Percentiles rank a stretch among this genome's conserved stretches.
phyloP scores from a whole-genome alignment of 2,797 vertebrate genomes.

The Zenarchopterus dispar region DNA sequence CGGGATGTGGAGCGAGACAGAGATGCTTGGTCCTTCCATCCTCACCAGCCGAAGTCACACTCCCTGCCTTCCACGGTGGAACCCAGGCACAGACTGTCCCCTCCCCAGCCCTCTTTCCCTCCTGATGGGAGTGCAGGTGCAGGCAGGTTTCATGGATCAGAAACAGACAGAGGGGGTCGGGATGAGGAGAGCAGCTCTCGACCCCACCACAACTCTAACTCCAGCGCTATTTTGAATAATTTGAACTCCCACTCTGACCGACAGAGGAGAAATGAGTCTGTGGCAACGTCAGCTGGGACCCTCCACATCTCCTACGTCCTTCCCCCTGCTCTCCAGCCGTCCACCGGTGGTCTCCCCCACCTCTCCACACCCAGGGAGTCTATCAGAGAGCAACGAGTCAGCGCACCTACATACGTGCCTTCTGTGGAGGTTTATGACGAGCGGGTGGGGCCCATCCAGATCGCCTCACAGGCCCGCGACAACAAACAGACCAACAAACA shows the following conservation, averaged over 20 bases:
- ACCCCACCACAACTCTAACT: conserved; percentile 66
- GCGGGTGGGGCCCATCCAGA: conserved; percentile 91
- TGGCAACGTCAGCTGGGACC: conserved; percentile 74
- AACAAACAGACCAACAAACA: conserved; percentile 81
- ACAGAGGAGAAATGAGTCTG: conserved; percentile 83
- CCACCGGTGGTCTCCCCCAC: conserved; percentile 73
- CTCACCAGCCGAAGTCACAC: conserved; percentile 67
- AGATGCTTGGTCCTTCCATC: conserved; percentile 65
- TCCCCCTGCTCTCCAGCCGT: conserved; percentile 84
- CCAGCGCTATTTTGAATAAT: conserved; percentile 48
- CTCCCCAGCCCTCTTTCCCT: conserved; percentile 53
- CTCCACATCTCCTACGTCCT: conserved; percentile 85
- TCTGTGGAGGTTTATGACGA: conserved; percentile 95
- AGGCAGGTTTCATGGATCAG: conserved; percentile 53
- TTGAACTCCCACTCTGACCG: conserved; percentile 72
- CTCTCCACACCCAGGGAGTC: conserved; percentile 85
- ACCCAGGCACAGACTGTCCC: conserved; percentile 69
- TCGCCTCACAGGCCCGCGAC: conserved; percentile 92
- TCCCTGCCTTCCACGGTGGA: conserved; percentile 62
- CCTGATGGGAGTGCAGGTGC: conserved; percentile 21
- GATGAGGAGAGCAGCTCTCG: conserved; percentile 83
- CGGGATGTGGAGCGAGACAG: conserved; percentile 59
- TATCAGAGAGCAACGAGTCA: conserved; percentile 92
- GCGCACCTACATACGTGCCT: conserved; percentile 96
- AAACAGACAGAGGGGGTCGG: conserved; percentile 59